Conservation (phyloP, 2,113 vertebrate genomes). For the Procapra przewalskii region DNA sequence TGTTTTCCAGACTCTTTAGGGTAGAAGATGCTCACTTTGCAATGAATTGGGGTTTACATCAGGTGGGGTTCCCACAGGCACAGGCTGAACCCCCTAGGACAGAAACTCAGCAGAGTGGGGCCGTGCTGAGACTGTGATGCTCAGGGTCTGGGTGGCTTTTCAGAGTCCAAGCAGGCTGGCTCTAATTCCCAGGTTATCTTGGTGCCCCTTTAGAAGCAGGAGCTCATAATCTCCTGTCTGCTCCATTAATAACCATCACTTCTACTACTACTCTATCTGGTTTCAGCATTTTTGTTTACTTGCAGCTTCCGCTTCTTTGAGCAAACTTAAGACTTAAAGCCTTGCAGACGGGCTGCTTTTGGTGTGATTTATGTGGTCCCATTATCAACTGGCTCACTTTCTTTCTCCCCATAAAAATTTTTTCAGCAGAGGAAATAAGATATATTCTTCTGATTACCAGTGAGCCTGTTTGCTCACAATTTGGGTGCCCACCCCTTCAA, state of each 20-base stretch:
- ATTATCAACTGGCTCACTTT: neutral
- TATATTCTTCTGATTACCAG: neutral
- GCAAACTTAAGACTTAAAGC: neutral
- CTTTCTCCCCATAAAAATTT: neutral
- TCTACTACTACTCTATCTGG: neutral
- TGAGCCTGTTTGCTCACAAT: neutral
- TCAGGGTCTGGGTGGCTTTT: neutral
- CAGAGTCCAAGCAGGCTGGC: neutral
- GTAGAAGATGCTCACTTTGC: neutral
- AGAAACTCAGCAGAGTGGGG: neutral
- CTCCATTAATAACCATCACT: neutral
- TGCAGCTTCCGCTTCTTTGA: neutral
- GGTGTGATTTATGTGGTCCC: neutral
- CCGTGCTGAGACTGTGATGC: neutral
- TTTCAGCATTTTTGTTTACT: slow-evolving; percentile 12
- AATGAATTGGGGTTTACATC: neutral
- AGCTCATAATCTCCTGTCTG: neutral
- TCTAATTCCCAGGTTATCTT: neutral
- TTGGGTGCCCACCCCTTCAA: neutral
- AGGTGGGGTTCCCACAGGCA: neutral
- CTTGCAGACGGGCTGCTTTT: neutral
- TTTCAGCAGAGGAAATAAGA: slow-evolving; percentile 1
- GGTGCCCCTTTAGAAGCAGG: neutral
- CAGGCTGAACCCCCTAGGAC: neutral
- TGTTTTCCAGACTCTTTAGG: neutral